Conservation (phyloP, 2,113 vertebrate genomes). For the Psilopogon haemacephalus region DNA sequence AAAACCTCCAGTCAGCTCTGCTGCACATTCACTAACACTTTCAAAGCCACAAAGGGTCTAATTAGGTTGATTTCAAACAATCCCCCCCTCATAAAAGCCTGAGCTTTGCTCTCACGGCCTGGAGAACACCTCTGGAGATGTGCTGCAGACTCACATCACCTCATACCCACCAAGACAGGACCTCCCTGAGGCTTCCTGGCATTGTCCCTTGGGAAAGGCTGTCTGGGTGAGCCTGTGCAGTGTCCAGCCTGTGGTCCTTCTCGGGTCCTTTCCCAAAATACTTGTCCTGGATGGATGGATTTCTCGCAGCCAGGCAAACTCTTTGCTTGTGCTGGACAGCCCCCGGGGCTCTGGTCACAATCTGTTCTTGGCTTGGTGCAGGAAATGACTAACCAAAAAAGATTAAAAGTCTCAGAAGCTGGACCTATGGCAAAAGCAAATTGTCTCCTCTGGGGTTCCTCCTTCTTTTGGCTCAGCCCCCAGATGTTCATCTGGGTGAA, state of each 20-base stretch:
- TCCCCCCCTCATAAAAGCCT: background rate
- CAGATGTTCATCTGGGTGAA: fast-evolving
- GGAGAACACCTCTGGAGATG: background rate
- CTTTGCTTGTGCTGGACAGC: background rate
- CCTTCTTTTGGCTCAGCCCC: background rate
- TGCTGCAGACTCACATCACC: background rate
- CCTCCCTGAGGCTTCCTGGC: background rate
- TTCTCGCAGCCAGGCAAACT: background rate
- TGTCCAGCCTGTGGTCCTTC: fast-evolving
- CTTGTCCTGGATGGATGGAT: background rate
- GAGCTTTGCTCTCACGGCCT: background rate
- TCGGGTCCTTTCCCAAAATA: background rate
- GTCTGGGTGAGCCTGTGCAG: background rate
- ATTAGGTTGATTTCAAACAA: background rate
- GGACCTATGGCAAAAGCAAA: background rate
- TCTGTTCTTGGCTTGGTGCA: background rate
- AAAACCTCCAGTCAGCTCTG: background rate
- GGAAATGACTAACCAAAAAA: slow-evolving; percentile 35
- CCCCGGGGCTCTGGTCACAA: background rate
- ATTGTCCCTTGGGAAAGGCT: background rate
- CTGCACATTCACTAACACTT: background rate
- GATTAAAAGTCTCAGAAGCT: background rate
- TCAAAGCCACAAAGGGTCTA: background rate
- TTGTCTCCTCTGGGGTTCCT: background rate
- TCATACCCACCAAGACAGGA: fast-evolving